Base-by-base conservation (phyloP, 2,113 vertebrate genomes). In the Dermatemys mawii region DNA sequence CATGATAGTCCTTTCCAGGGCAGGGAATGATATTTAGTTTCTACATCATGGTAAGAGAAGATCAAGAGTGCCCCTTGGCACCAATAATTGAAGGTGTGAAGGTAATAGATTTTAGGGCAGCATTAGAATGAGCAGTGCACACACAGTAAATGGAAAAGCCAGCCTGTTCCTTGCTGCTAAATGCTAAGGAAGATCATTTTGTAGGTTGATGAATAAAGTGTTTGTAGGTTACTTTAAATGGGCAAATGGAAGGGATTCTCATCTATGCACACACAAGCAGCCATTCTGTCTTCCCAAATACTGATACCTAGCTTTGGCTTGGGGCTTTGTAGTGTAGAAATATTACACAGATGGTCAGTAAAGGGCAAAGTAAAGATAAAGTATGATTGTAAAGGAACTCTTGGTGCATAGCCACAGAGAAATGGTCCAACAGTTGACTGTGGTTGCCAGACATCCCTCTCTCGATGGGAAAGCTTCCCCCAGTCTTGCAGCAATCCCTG, bases 391-490 rank as follows among this genome's bases (percentile, higher is more conserved):
- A 32, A 49, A 90, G 2, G 46, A 4, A 88, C 70, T 73, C 54
- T 81, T 51, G 2, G n/a, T 91, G 83, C 38, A 63, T 67, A 76
- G 22, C 1, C 60, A 32, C 5, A 89, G 26, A 89, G 6, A 55
- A 12, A 81, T 93, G 12, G 21, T 91, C 41, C 48, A 17, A 41
- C 6, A 35, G 10, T 41, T 81, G 84, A 2, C 78, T 14, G 13
- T 53, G 79, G 49, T 1, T 51, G 24, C 81, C 57, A 41, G 27
- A 48, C 41, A 87, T 51, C n/a, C 78, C 46, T 5, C 0, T 0
- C 14, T 86, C 57, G 41, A 84, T 41, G 88, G 90, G 91, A 97
- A 96, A 97, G 90, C 91, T 91, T 94, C 96, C 95, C 93, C 84
- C 92, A 67, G 84, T 90, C 94, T 90, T 92, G 85, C 53, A 93